Evolutionary conservation across 2,113 vertebrate genomes (phyloP).

Genomic region (Murina feae): DNA sequence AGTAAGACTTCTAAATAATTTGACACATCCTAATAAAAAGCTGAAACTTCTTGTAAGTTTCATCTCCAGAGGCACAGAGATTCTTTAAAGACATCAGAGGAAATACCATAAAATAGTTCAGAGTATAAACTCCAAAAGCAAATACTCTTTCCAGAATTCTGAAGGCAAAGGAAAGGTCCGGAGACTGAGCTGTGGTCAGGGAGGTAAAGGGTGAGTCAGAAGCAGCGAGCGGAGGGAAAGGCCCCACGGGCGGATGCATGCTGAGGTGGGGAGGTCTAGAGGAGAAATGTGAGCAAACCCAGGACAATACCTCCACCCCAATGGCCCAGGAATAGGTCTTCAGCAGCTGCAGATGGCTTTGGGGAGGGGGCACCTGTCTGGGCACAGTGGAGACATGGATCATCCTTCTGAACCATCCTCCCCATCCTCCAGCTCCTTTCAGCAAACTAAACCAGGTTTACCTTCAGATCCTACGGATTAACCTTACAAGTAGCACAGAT

Average conservation of each 20-base stretch:
- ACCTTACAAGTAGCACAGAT: conserved; percentile 43
- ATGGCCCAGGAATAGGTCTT: neutral
- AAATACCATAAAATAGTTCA: neutral
- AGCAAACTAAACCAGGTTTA: conserved; percentile 34
- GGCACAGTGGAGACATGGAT: neutral
- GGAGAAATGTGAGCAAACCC: neutral
- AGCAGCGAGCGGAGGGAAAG: neutral
- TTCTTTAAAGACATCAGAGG: neutral
- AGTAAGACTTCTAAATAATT: neutral
- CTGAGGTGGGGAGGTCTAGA: neutral
- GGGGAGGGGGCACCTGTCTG: neutral
- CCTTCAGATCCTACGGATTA: conserved; percentile 53
- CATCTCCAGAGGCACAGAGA: neutral
- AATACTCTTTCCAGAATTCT: neutral
- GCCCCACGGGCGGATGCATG: rapidly evolving
- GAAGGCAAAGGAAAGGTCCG: neutral
- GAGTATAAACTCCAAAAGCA: neutral
- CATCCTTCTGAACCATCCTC: neutral
- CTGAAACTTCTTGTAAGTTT: neutral
- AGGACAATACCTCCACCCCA: neutral
- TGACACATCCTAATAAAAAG: neutral
- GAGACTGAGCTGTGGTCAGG: neutral
- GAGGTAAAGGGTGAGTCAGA: neutral
- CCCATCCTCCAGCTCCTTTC: neutral
- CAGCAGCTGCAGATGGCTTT: conserved; percentile 28